phyloP scores from a whole-genome alignment of 2,797 vertebrate species.

The Amazona finschi region DNA sequence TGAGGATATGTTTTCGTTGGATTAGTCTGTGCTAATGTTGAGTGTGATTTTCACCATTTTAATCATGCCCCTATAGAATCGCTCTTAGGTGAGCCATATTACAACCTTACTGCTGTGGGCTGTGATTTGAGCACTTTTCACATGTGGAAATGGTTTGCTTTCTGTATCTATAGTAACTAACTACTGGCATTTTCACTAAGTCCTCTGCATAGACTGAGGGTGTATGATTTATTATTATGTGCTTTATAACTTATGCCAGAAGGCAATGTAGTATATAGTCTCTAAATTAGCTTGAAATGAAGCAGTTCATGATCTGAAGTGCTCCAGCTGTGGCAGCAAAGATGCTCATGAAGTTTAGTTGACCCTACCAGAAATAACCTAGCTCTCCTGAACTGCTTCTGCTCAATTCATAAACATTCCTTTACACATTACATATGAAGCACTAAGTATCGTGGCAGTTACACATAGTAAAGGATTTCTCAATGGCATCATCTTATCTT shows the following conservation, averaged over 20 bases:
- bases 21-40: neutral
- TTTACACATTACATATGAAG: neutral
- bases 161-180: constrained; percentile 32
- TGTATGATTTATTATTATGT: neutral
- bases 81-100: neutral
- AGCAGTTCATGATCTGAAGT: neutral
- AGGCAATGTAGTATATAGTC: neutral
- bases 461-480: neutral
- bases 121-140: neutral
- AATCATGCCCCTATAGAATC: neutral
- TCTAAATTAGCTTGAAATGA: constrained; percentile 17
- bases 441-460: neutral
- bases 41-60: neutral
- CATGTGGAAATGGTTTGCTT: neutral
- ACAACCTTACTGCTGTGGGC: neutral
- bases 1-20: neutral
- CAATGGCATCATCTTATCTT: neutral
- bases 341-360: neutral
- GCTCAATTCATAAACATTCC: neutral
- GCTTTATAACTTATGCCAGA: neutral
- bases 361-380: neutral
- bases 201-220: constrained; percentile 1
- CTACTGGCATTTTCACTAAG: neutral
- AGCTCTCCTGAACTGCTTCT: neutral
- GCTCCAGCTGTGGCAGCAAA: neutral